Base-by-base conservation (phyloP, 2,797 vertebrate species). In the Amblyraja radiata region DNA sequence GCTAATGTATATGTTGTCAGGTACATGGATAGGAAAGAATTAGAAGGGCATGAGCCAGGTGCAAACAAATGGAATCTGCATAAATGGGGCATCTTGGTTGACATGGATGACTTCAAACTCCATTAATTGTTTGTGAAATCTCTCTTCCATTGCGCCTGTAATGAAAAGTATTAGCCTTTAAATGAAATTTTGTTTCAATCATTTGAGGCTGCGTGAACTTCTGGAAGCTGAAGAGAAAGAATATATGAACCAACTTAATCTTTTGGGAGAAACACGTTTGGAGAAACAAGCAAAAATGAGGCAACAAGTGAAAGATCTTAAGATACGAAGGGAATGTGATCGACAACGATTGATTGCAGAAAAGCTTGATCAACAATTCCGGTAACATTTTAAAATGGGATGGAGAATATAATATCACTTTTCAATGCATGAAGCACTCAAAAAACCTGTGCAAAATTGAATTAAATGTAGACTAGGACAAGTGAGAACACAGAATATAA, bases 321-420 rank as follows among this genome's bases (percentile, higher is more conserved):
- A 94, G 84, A 97, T 97, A 54, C 95, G 95, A 93, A 96, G 97
- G 93, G 98, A 99, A 94, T 95, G 94, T 8, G 97, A 97, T n/a
- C 96, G 97, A 58, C 95, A 96, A 94, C 94, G 95, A 63, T 54
- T 98, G 77, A 97, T 97, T 71, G 95, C 96, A 28, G 96, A 97
- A 77, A 99, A 98, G 93, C 94, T 96, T 94, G 98, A 99, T 0
- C 98, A 97, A 93, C 97, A 97, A 18, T 98, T 98, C 96, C 98
- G 97, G 98, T 99, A 96, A 94, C 11, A 28, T 23, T 58, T 76
- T 28, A 63, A 74, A 68, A 6, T 88, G 6, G 61, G 16, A 21
- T 32, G 65, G 84, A 88, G 84, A 65, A 88, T 88, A 10, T 36
- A 65, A 65, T 61, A 25, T 63, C 18, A n/a, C n/a, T 32, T 63